Evolutionary conservation across 2,888 invertebrate genomes (phyloP).

Genomic region (Sinelater perroti): DNA sequence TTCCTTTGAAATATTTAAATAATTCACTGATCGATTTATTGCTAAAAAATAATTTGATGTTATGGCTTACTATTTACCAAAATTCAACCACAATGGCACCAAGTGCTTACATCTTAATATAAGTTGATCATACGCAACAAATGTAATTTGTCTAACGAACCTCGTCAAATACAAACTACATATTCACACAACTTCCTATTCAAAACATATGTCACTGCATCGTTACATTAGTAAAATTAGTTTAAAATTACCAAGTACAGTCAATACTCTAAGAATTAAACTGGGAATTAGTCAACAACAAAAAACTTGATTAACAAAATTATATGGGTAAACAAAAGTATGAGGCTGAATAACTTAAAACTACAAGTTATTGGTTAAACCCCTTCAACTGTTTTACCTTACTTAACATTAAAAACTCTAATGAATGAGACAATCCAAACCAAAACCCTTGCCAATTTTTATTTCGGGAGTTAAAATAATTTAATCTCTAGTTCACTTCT

Average conservation of each 20-base stretch:
- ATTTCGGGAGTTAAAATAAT: slow-evolving; percentile 13
- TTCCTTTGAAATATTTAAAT: too few relatives aligned
- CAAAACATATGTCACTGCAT: not conserved
- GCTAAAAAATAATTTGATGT: too few relatives aligned
- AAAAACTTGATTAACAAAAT: not conserved
- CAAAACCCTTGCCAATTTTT: slow-evolving; percentile 12
- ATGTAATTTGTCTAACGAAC: not conserved
- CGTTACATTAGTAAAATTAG: too few relatives aligned
- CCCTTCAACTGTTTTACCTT: not conserved
- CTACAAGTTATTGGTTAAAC: slow-evolving; percentile 5
- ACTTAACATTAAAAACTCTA: not conserved
- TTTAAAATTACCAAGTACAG: not conserved
- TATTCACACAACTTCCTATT: not conserved
- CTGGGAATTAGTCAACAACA: slow-evolving; percentile 2
- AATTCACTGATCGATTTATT: too few relatives aligned
- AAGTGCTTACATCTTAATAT: not conserved
- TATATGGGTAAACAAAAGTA: not conserved
- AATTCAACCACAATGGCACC: not conserved
- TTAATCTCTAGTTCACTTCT: slow-evolving; percentile 5
- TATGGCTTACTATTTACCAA: too few relatives aligned
- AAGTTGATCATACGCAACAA: slow-evolving; percentile 4
- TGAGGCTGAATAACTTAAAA: slow-evolving; percentile 2
- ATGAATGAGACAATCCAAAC: not conserved
- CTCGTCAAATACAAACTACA: not conserved
- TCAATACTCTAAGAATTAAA: not conserved